Base-by-base conservation (phyloP, 2,797 vertebrate species). In the Phataginus tetradactyla region DNA sequence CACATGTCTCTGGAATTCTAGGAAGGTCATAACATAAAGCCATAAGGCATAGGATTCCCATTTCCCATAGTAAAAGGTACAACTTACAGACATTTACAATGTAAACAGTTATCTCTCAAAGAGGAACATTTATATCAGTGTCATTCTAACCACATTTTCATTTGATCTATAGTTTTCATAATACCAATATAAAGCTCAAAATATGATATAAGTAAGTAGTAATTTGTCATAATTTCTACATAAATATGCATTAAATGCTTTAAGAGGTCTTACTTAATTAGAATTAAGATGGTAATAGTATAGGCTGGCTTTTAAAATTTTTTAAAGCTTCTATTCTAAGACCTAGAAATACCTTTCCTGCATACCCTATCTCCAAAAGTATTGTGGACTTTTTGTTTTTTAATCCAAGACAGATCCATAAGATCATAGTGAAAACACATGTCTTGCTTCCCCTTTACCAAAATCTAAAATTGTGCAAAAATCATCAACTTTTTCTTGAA, bases 181-280 rank as follows among this genome's bases (percentile, higher is more conserved):
- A 12, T 29, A 72, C 2, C 5, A 61, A 42, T 85, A 69, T 57
- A 49, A 92, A 64, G 23, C n/a, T 74, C 13, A 91, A n/a, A 72
- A 64, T 69, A 68, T 39, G 74, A 77, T 81, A 71, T 90, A 75
- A 78, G 45, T 57, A 74, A 7, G 2, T 61, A 61, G 20, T 25
- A 78, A 79, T 4, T 68, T 91, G 17, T 11, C 32, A 39, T 59
- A 32, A 45, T 89, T 88, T 84, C 51, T 51, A 49, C 29, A 42
- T 25, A 77, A 63, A 83, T 66, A 55, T 74, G 11, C 10, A 53
- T 66, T 92, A 66, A 83, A 75, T 79, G 23, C 39, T 92, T 96
- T 86, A 94, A 85, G 23, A 86, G 53, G 59, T 90, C 21, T 90
- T 37, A 32, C 8, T 80, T 90, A 86, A 49, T 83, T 94, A 71